phyloP scores from a whole-genome alignment of 2,797 vertebrate species.

The Thamnophis elegans region DNA sequence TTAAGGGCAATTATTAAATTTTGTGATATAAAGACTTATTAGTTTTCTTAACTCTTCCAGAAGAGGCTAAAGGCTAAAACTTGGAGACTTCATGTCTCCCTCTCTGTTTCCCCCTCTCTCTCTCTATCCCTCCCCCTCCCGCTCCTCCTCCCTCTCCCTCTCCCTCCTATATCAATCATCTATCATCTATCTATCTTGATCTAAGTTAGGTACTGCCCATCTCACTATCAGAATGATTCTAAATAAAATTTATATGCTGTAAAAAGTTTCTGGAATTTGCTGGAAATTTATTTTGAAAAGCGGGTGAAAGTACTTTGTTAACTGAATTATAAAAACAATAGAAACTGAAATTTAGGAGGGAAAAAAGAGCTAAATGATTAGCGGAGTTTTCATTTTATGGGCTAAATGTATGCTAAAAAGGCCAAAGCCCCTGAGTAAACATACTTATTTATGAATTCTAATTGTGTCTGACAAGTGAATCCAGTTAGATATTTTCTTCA shows the following conservation, averaged over 20 bases:
- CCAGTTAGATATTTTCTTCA: neutral
- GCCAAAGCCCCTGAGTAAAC: neutral
- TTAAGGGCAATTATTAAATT: neutral
- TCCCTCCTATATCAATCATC: too few relatives aligned
- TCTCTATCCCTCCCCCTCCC: too few relatives aligned
- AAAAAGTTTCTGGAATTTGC: neutral
- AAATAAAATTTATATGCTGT: neutral
- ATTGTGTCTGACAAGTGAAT: neutral
- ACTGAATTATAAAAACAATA: neutral
- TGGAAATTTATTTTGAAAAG: neutral
- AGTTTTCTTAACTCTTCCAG: neutral
- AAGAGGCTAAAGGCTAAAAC: neutral
- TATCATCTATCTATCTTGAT: neutral
- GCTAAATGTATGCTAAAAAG: neutral
- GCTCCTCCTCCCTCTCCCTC: accelerated
- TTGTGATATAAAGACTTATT: neutral
- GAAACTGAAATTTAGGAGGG: neutral
- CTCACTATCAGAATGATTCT: neutral
- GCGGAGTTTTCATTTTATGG: neutral
- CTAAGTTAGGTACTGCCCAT: neutral
- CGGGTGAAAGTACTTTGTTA: neutral
- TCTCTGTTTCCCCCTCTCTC: accelerated
- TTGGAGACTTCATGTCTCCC: too few relatives aligned
- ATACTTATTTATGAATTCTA: neutral
- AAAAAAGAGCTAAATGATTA: neutral